Conservation (phyloP, 2,888 invertebrate species). For the Sesia bembeciformis region DNA sequence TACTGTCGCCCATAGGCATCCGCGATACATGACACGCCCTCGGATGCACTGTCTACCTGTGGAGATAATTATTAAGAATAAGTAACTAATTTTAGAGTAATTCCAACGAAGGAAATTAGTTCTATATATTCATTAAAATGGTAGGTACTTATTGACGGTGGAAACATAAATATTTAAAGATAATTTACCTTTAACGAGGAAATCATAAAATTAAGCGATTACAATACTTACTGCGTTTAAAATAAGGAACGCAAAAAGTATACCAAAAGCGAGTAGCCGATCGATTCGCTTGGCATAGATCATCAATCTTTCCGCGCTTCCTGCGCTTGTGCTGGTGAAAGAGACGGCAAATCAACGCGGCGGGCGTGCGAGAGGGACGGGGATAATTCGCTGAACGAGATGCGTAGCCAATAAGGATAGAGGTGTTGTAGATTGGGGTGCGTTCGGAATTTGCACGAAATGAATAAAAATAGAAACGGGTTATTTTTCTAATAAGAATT, state of each 20-base stretch:
- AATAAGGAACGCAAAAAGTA: conserved; percentile 12
- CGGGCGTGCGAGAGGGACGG: conserved; percentile 29
- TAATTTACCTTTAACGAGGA: not conserved
- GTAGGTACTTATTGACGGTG: not conserved
- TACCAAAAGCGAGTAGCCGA: conserved; percentile 12
- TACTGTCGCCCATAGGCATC: no score
- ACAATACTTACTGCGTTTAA: not conserved
- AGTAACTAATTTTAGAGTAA: no score
- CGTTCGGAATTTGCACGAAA: conserved; percentile 18
- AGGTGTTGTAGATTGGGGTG: conserved; percentile 24
- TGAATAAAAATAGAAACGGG: conserved; percentile 1
- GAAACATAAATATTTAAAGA: not conserved
- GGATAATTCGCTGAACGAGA: conserved; percentile 8
- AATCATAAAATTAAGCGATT: not conserved
- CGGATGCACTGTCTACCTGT: no score
- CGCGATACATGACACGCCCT: no score
- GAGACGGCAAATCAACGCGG: conserved; percentile 18
- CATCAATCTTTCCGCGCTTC: conserved; percentile 57
- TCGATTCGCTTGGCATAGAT: conserved; percentile 44
- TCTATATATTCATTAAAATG: not conserved
- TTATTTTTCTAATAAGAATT: conserved; percentile 1
- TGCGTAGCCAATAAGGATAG: conserved; percentile 17
- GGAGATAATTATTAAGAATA: no score
- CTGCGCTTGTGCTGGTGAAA: conserved; percentile 42
- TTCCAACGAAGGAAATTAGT: no score